Evolutionary conservation across 2,113 vertebrate species (phyloP), one percentile per base, ranked within the genome.

Genomic region (Triplophysa tibetana): DNA sequence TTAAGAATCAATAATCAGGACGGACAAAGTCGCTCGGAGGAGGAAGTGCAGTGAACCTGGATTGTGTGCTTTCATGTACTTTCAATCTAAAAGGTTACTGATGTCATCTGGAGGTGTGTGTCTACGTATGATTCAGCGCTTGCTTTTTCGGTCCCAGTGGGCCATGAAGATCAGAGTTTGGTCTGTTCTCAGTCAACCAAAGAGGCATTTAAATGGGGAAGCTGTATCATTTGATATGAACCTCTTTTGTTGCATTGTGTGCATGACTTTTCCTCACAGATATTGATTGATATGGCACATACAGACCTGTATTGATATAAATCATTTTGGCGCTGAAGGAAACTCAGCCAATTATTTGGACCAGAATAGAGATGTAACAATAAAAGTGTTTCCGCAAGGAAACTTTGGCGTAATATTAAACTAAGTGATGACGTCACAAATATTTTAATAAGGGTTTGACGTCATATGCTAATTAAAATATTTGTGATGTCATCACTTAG

Each of bases 101-200:
- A 62, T 75, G 72, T 75, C 72, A 75, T 75, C 58, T 62, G 54
- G 8, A 73, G 70, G 70, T 73, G 54, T 73, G 70, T 29, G 67
- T 69, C 21, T 50, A 21, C 50, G 69, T 48, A 62, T 75, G 41
- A 75, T 62, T 75, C 58, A 62, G 58, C 16, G 45, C 58, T 45
- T 75, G 72, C 26, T 38, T 70, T 62, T 75, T 75, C 38, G 26
- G 56, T 75, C 41, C 45, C 72, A 75, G 72, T 62, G 72, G 58
- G 21, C 58, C 24, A 38, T 45, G 58, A 75, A 75, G 56, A 75
- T 26, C 58, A 75, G 41, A 75, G 21, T 62, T 23, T 62, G 38
- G 13, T 16, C 72, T 75, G 58, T 75, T 45, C 38, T 24, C 21
- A n/a, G 58, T 62, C 72, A 58, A 56, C 17, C 52, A 11, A 26